Conservation (phyloP, 1,140 invertebrate genomes). For the Kradibia gibbosae region DNA sequence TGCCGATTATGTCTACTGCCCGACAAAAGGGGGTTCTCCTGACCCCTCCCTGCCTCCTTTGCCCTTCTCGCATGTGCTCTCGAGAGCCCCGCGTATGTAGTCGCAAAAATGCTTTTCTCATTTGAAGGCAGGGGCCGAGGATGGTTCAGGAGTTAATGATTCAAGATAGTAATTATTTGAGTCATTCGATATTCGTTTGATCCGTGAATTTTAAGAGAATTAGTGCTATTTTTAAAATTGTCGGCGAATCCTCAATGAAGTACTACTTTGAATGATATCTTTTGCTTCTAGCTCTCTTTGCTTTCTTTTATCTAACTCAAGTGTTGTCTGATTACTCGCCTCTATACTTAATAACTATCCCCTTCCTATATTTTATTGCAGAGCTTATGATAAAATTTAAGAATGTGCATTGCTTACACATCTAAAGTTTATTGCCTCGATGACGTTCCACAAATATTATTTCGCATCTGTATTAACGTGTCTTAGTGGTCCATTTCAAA, state of each 20-base stretch:
- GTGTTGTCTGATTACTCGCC: not conserved
- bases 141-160: not conserved
- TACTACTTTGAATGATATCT: not conserved
- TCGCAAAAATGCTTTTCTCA: constrained; percentile 22
- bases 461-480: no score
- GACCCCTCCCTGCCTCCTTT: not conserved
- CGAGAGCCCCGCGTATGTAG: not conserved
- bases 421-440: no score
- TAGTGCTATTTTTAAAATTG: constrained; percentile 1
- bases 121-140: constrained; percentile 6
- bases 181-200: constrained; percentile 18
- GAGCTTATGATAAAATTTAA: no score
- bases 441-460: no score
- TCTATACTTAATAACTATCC: no score
- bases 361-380: no score
- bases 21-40: not conserved
- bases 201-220: constrained; percentile 6
- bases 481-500: no score
- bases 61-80: not conserved
- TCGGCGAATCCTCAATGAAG: not conserved
- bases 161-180: constrained; percentile 4
- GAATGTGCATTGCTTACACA: no score
- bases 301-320: not conserved
- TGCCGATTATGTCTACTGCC: not conserved
- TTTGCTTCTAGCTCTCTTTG: not conserved